Conservation (phyloP, 2,113 vertebrate species). For the Sylvicapra grimmia region DNA sequence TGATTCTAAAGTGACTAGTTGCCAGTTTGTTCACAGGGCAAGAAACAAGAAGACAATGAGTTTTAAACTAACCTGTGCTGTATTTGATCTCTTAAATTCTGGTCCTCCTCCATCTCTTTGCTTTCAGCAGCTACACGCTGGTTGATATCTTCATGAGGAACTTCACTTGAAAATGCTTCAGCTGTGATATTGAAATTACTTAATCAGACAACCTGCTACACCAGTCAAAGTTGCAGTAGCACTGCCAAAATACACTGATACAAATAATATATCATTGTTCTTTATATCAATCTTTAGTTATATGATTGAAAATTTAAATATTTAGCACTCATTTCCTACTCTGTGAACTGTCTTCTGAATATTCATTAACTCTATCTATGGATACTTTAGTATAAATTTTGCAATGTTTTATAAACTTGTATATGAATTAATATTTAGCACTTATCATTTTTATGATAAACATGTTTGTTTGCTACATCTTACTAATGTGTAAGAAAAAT, state of each 20-base stretch:
- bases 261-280: too few relatives aligned
- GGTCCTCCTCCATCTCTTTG: not conserved
- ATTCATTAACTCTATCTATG: not conserved
- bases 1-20: not conserved
- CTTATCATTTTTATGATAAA: not conserved
- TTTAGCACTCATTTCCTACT: too few relatives aligned
- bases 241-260: not conserved
- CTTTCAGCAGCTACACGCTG: not conserved
- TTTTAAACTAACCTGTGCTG: constrained; percentile 77
- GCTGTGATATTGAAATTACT: constrained; percentile 55
- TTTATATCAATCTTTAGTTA: too few relatives aligned
- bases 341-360: too few relatives aligned
- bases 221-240: not conserved
- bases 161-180: constrained; percentile 30
- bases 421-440: not conserved
- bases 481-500: not conserved
- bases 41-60: not conserved
- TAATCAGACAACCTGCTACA: not conserved
- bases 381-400: not conserved
- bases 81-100: constrained; percentile 72
- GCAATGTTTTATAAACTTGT: not conserved
- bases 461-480: not conserved
- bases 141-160: not conserved
- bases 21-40: not conserved
- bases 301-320: too few relatives aligned